Percentiles rank a stretch among this genome's conserved stretches.
Conservation (phyloP, 2,888 invertebrate species). For the Gryllus longicercus region DNA sequence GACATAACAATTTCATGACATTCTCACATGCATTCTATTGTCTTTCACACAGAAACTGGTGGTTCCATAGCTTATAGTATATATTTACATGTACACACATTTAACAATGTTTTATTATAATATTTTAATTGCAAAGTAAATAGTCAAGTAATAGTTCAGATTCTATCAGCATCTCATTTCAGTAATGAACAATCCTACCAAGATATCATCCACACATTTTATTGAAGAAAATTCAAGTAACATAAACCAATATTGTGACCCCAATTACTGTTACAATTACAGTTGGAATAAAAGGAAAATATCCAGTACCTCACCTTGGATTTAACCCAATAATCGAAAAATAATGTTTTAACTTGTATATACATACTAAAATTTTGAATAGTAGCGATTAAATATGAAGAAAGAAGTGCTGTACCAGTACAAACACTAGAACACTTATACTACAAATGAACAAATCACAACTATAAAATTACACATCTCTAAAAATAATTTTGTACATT, state of each 20-base stretch:
- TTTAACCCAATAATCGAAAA: too few relatives aligned
- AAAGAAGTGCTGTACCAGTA: neutral
- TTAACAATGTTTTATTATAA: neutral
- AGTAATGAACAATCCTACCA: neutral
- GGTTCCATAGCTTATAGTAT: neutral
- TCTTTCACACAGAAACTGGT: neutral
- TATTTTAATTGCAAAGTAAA: neutral
- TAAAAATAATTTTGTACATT: conserved; percentile 17
- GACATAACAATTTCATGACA: conserved; percentile 5
- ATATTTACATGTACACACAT: conserved; percentile 17
- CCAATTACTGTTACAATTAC: neutral
- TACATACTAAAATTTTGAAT: too few relatives aligned
- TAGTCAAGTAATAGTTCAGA: neutral
- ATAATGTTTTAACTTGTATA: too few relatives aligned
- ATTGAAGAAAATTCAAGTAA: neutral
- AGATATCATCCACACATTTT: neutral
- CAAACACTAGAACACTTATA: neutral
- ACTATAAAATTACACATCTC: conserved; percentile 8
- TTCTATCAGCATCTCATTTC: neutral
- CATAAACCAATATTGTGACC: neutral
- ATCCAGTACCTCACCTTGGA: too few relatives aligned
- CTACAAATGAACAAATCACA: neutral
- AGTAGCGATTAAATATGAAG: neutral
- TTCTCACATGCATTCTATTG: neutral
- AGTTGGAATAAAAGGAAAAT: neutral